Conservation (phyloP, 2,113 vertebrate species). For the Caracal caracal region DNA sequence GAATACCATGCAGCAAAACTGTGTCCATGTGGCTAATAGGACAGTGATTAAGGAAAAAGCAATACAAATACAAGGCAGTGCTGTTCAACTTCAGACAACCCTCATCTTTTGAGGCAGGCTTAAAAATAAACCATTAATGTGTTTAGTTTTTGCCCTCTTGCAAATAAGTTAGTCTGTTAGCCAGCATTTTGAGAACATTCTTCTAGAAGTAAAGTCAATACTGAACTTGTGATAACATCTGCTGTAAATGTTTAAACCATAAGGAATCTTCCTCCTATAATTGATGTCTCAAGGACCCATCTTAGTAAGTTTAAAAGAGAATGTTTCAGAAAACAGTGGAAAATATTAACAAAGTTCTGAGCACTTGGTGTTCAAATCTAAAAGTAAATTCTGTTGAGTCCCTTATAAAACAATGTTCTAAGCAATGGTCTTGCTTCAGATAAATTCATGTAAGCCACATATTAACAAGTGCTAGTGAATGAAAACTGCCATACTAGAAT, state of each 20-base stretch:
- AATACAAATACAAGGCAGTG: background rate
- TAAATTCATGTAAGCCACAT: background rate
- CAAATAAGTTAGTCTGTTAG: slow-evolving; percentile 52
- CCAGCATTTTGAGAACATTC: slow-evolving; percentile 57
- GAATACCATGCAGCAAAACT: background rate
- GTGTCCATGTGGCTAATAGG: background rate
- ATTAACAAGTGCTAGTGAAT: background rate
- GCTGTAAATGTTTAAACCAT: slow-evolving; percentile 52
- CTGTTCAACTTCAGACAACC: slow-evolving; percentile 41
- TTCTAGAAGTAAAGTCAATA: slow-evolving; percentile 53
- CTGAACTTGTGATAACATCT: slow-evolving; percentile 60
- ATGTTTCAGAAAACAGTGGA: slow-evolving; percentile 42
- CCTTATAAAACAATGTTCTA: slow-evolving; percentile 18
- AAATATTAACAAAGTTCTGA: slow-evolving; percentile 42
- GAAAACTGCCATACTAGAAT: background rate
- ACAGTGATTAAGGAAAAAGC: slow-evolving; percentile 4
- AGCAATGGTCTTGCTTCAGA: background rate
- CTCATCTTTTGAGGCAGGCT: slow-evolving; percentile 7
- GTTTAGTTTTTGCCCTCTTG: slow-evolving; percentile 23
- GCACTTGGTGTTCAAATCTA: slow-evolving; percentile 20
- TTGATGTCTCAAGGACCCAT: slow-evolving; percentile 37
- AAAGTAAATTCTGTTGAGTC: slow-evolving; percentile 38
- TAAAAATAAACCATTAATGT: slow-evolving; percentile 53
- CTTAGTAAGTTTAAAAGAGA: slow-evolving; percentile 46
- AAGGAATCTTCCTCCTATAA: background rate